These are phyloP conservation scores for Salvelinus fontinalis DNA, from an alignment of 2,113 vertebrate species.

Conservation along the genomic window DNA sequence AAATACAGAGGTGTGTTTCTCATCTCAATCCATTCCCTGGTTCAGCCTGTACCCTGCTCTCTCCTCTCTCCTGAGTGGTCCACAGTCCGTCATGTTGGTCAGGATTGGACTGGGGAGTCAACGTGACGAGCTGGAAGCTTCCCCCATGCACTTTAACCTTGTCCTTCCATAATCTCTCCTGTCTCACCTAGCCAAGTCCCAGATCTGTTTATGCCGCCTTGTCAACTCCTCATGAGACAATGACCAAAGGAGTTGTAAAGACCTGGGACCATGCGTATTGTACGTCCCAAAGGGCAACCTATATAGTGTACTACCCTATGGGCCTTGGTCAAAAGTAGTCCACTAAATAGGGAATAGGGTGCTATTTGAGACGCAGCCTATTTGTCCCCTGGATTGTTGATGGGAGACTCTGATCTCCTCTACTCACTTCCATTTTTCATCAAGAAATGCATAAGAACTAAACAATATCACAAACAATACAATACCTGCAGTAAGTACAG, in stretches of 20 bases:
- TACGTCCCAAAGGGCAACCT: no score
- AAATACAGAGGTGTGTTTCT: background rate
- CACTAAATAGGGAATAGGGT: no score
- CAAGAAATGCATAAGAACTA: slow-evolving; percentile 42
- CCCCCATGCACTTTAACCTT: slow-evolving; percentile 62
- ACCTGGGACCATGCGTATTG: no score
- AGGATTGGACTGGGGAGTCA: slow-evolving; percentile 37
- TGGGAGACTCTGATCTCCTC: background rate
- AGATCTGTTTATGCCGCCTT: no score
- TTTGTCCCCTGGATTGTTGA: slow-evolving; percentile 33
- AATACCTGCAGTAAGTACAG: slow-evolving; percentile 41
- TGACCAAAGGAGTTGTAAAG: no score
- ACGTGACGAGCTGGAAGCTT: slow-evolving; percentile 33
- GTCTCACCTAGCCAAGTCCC: no score
- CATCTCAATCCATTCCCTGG: slow-evolving; percentile 18
- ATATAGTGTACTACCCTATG: no score
- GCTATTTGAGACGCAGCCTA: background rate
- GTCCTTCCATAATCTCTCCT: slow-evolving; percentile 41
- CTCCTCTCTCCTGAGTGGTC: background rate
- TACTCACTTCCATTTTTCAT: slow-evolving; percentile 24
- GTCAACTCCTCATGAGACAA: no score
- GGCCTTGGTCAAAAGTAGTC: no score
- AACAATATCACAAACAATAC: slow-evolving; percentile 53
- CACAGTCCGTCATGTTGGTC: slow-evolving; percentile 3
- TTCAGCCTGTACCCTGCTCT: slow-evolving; percentile 20